These are phyloP conservation scores for Episyrphus balteatus DNA, from an alignment of 1,140 invertebrate genomes.

Conservation along the genomic window DNA sequence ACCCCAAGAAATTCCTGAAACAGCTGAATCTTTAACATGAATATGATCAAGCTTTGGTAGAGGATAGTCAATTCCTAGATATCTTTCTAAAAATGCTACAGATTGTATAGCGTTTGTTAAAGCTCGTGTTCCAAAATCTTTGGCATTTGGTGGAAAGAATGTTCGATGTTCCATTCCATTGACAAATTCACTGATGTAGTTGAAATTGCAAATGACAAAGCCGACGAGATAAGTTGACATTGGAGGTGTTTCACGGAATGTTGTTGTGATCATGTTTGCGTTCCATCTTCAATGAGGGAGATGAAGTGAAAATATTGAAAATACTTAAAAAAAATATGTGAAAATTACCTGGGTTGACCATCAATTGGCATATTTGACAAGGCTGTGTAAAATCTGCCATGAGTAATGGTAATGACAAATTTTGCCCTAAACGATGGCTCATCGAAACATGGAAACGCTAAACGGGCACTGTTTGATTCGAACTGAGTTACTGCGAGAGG, in stretches of 20 bases:
- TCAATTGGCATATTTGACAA: conserved; percentile 47
- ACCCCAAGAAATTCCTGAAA: no score
- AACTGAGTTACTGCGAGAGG: conserved; percentile 70
- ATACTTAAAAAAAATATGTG: no score
- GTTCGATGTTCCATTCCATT: conserved; percentile 38
- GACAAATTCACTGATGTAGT: conserved; percentile 20
- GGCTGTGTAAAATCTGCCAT: conserved; percentile 38
- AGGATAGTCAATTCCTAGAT: conserved; percentile 39
- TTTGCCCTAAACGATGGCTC: conserved; percentile 71
- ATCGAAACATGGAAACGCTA: conserved; percentile 82
- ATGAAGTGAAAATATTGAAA: no score
- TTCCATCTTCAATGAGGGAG: conserved; percentile 4
- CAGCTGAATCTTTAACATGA: no score
- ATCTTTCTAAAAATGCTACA: conserved; percentile 40
- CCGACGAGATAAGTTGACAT: conserved; percentile 70
- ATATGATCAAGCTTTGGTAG: conserved; percentile 49
- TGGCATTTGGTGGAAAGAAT: conserved; percentile 44
- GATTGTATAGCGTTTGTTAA: conserved; percentile 43
- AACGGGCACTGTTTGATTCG: conserved; percentile 64
- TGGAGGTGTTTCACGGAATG: conserved; percentile 43
- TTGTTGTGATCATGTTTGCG: conserved; percentile 19
- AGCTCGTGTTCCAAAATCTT: conserved; percentile 45
- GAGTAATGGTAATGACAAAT: conserved; percentile 51
- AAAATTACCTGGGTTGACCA: no score
- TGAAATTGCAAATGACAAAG: conserved; percentile 58